Base-by-base conservation (phyloP, 2,888 invertebrate genomes). In the Lomographa bimaculata region DNA sequence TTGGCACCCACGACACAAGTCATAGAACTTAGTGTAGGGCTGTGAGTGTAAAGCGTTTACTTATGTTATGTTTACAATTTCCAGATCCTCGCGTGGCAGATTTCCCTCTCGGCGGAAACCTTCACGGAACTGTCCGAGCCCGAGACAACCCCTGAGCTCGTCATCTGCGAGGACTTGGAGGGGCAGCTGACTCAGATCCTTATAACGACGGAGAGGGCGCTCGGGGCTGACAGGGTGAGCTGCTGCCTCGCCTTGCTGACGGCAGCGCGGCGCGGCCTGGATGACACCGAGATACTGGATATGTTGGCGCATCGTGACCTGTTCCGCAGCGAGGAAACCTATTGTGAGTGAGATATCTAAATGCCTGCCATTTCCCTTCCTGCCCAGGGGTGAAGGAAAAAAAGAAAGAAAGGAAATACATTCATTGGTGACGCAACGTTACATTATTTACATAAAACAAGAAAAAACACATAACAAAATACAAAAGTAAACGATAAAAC, bases 211-310 rank as follows among this genome's bases (percentile, higher is more conserved):
- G 94, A 94, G 72, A 90, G 90, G 1, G 92, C 94, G 29, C 84
- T 95, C 26, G 94, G 94, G 0, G 84, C 87, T 19, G 91, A 92
- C 12, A 90, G 92, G 47, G 93, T 94, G 7, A 91, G 91, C 64
- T 87, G 91, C 30, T 92, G 95, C 33, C 81, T 96, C 18, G 92
- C 95, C 1, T 90, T 96, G 44, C 82, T 96, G 40, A 92, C 94
- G 0, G 93, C 94, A 1, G 92, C 96, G 3, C 91, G 94, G 35
- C 92, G 94, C 67, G 97, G 97, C 1, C 87, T 97, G 25, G 93
- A 94, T 8, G 95, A 95, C 64, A 94, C 94, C 2, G 97, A 97
- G 85, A 93, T 95, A 74, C 81, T 95, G 60, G 95, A 94, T 62
- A 77, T 94, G 46, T 61, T 94, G 44, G 92, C 93, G 0, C 91